Conservation (phyloP, 2,113 vertebrate genomes). For the Gorsachius goisagi region DNA sequence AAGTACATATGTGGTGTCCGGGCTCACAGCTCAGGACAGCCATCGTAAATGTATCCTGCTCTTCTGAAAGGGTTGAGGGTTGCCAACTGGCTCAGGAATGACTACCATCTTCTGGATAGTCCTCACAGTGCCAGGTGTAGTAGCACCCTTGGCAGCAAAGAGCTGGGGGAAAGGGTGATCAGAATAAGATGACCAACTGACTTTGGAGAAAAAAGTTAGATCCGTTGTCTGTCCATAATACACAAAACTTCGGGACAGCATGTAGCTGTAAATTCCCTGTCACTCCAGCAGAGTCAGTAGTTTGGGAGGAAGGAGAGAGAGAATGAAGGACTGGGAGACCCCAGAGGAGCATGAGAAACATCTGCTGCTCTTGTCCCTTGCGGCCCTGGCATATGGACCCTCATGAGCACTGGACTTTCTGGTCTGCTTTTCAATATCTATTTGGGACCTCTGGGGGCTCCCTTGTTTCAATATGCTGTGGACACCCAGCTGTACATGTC, state of each 20-base stretch:
- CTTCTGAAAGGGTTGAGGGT: not conserved
- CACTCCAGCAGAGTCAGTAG: not conserved
- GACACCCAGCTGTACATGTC: not conserved
- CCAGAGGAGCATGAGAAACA: not conserved
- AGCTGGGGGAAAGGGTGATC: not conserved
- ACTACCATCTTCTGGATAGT: not conserved
- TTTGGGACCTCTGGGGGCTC: not conserved
- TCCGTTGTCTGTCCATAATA: not conserved
- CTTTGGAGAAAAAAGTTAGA: not conserved
- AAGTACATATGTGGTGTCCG: fast-evolving
- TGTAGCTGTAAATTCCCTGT: not conserved
- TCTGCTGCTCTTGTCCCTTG: not conserved
- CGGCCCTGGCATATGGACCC: not conserved
- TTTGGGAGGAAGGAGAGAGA: not conserved
- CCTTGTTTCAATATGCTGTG: not conserved
- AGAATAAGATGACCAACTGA: not conserved
- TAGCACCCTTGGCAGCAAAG: not conserved
- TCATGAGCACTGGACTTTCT: not conserved
- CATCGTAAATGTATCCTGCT: fast-evolving
- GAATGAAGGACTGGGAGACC: not conserved
- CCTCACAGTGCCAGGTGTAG: not conserved
- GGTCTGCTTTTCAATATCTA: not conserved
- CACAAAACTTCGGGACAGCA: not conserved
- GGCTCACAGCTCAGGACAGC: not conserved
- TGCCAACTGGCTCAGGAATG: not conserved